A percentile compares a stretch with the other conserved stretches of the same genome.
phyloP scores from a whole-genome alignment of 2,113 vertebrate species.

The Delphinapterus leucas region DNA sequence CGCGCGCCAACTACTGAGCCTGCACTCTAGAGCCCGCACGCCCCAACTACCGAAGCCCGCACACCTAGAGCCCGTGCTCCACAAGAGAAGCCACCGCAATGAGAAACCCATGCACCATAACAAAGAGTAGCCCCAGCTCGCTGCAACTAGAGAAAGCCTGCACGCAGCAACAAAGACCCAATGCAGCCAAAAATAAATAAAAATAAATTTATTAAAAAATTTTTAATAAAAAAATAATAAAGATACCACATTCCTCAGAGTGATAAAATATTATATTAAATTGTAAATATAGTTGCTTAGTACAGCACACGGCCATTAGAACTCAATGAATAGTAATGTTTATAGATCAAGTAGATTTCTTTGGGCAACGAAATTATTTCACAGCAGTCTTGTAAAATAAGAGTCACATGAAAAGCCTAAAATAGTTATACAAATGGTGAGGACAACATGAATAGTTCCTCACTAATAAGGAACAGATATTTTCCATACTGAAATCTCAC shows the following conservation, averaged over 20 bases:
- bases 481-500: constrained; percentile 13
- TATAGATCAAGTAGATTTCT: background rate
- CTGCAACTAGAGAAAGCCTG: too few relatives aligned
- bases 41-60: too few relatives aligned
- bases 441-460: background rate
- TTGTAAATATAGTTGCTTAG: constrained; percentile 16
- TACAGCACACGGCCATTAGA: background rate
- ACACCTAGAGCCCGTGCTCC: too few relatives aligned
- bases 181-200: too few relatives aligned
- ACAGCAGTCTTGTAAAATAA: background rate
- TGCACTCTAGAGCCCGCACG: too few relatives aligned
- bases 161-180: too few relatives aligned
- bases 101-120: too few relatives aligned
- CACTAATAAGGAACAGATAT: background rate
- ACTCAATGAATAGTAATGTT: constrained; percentile 16
- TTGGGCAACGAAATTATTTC: background rate
- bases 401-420: background rate
- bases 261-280: background rate
- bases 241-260: background rate
- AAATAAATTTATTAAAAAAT: too few relatives aligned
- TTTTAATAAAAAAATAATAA: background rate
- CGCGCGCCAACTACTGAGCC: too few relatives aligned
- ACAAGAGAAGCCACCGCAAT: too few relatives aligned
- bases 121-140: too few relatives aligned
- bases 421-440: background rate